phyloP scores from a whole-genome alignment of 2,113 vertebrate species.

The Muntiacus reevesi region DNA sequence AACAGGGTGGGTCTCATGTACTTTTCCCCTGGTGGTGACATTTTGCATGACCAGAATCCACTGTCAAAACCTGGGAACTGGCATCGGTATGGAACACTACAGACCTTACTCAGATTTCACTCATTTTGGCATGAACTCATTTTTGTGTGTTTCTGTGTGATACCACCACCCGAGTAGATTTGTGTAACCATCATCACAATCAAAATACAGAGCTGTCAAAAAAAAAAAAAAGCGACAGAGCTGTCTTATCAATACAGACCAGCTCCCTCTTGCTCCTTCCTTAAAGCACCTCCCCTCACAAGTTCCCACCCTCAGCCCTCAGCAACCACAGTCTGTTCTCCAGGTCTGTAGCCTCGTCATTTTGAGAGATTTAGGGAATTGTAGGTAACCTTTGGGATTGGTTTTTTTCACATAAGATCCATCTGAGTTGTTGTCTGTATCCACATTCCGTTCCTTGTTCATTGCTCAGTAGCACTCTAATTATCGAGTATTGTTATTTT shows the following conservation, averaged over 20 bases:
- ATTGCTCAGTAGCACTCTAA: background rate
- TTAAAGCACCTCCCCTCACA: background rate
- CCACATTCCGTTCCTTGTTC: background rate
- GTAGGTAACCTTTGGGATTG: background rate
- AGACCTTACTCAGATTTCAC: background rate
- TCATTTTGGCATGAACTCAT: background rate
- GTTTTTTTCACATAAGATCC: background rate
- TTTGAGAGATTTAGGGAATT: background rate
- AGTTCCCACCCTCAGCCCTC: background rate
- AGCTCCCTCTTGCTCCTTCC: too few relatives aligned
- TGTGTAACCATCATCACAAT: background rate
- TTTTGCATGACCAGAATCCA: background rate
- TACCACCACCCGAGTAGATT: background rate
- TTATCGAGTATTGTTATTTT: background rate
- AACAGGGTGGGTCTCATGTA: background rate
- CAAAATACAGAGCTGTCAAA: background rate
- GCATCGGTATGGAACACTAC: fast-evolving
- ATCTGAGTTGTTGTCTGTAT: background rate
- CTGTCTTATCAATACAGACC: background rate
- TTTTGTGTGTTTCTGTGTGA: background rate
- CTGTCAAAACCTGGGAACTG: background rate
- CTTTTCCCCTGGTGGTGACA: background rate
- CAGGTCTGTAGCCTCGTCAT: too few relatives aligned
- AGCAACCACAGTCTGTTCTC: fast-evolving
- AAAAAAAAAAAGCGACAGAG: background rate